Evolutionary conservation across 2,888 invertebrate species (phyloP).

Genomic region (Aleiodes alternator): DNA sequence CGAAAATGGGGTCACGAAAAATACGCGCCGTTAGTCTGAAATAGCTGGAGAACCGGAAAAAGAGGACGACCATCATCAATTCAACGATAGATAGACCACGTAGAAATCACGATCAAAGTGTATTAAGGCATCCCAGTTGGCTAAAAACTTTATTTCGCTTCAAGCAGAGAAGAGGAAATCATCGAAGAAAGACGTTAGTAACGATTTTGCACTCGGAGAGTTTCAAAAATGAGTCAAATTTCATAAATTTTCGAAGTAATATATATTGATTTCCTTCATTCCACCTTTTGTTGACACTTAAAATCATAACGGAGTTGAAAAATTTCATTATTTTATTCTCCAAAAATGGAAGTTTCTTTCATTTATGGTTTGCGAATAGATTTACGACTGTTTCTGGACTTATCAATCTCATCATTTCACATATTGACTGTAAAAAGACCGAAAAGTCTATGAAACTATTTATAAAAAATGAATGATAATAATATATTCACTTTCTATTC

Average conservation of each 20-base stretch:
- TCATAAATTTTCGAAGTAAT: too few relatives aligned
- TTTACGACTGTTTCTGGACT: too few relatives aligned
- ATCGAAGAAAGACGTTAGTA: neutral
- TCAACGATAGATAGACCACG: conserved; percentile 36
- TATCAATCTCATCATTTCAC: too few relatives aligned
- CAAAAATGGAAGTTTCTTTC: too few relatives aligned
- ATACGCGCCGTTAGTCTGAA: conserved; percentile 46
- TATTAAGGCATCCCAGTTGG: conserved; percentile 21
- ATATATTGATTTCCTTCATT: too few relatives aligned
- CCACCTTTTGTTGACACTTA: too few relatives aligned
- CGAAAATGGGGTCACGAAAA: conserved; percentile 46
- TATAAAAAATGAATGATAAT: too few relatives aligned
- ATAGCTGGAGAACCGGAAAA: conserved; percentile 30
- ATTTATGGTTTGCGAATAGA: too few relatives aligned
- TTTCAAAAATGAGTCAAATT: neutral
- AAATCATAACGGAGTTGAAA: too few relatives aligned
- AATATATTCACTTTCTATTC: neutral
- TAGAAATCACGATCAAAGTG: conserved; percentile 33
- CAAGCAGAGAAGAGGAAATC: neutral
- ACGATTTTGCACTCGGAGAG: neutral
- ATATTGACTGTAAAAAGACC: too few relatives aligned
- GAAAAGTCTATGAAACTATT: neutral
- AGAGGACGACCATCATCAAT: conserved; percentile 44
- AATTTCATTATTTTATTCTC: too few relatives aligned
- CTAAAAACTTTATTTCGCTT: conserved; percentile 15